Conservation (phyloP, 2,888 invertebrate species). For the Camptogramma bilineatum region DNA sequence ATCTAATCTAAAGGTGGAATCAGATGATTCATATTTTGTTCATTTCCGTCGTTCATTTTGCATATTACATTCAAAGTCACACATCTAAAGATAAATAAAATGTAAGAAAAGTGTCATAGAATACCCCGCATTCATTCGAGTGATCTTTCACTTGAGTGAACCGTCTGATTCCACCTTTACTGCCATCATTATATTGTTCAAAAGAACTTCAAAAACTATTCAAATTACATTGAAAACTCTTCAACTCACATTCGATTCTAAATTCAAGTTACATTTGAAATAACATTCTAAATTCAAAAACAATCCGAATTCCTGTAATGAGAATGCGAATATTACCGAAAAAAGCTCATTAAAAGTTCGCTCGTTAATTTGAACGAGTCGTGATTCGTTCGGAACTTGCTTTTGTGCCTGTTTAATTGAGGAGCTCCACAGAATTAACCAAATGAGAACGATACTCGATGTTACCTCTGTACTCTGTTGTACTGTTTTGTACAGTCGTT, state of each 20-base stretch:
- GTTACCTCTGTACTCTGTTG: conserved; percentile 34
- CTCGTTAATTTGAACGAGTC: conserved; percentile 72
- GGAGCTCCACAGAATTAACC: conserved; percentile 76
- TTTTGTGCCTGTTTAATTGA: conserved; percentile 80
- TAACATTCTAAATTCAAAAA: conserved; percentile 22
- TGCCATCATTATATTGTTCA: no score
- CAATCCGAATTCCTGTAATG: conserved; percentile 34
- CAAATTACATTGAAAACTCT: no score
- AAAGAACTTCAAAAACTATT: no score
- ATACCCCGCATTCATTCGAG: no score
- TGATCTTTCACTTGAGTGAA: no score
- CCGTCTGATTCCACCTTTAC: no score
- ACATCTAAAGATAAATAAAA: no score
- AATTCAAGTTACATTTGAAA: not conserved
- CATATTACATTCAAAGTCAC: no score
- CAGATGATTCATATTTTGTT: no score
- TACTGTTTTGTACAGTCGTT: conserved; percentile 41
- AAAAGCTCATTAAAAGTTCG: conserved; percentile 78
- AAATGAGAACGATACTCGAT: conserved; percentile 72
- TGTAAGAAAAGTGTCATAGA: no score
- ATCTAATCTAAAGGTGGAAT: no score
- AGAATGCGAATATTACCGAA: conserved; percentile 42
- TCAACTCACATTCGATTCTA: not conserved
- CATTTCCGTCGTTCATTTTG: no score
- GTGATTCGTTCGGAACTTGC: conserved; percentile 73